phyloP scores from a whole-genome alignment of 2,797 vertebrate species.

The Anguilla marmorata region DNA sequence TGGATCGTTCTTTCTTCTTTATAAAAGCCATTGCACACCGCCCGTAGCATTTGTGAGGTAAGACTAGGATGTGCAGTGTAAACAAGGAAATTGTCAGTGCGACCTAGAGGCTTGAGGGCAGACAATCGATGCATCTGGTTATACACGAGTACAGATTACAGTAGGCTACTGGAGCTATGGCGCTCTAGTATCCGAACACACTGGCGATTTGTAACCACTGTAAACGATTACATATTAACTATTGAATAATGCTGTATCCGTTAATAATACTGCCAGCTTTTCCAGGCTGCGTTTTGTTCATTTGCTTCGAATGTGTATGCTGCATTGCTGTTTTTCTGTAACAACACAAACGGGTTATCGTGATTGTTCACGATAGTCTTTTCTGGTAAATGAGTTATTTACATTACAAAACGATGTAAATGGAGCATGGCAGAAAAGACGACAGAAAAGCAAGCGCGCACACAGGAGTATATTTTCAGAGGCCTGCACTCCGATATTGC shows the following conservation, averaged over 20 bases:
- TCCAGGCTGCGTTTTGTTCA: background rate
- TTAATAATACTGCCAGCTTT: background rate
- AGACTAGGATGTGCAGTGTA: slow-evolving; percentile 29
- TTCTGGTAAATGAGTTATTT: background rate
- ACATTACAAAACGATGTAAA: background rate
- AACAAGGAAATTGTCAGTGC: slow-evolving; percentile 40
- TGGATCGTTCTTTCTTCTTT: slow-evolving; percentile 63
- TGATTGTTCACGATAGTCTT: background rate
- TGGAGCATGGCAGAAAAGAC: background rate
- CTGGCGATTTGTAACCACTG: background rate
- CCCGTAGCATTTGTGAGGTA: slow-evolving; percentile 36
- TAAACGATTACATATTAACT: background rate
- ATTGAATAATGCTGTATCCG: background rate
- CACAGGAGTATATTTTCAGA: background rate
- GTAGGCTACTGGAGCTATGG: background rate
- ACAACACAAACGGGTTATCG: background rate
- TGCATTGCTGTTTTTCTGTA: background rate
- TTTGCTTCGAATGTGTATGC: background rate
- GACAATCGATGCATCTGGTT: background rate
- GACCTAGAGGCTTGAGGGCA: slow-evolving; percentile 18
- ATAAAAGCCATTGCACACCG: slow-evolving; percentile 70
- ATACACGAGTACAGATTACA: background rate
- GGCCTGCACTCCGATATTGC: background rate
- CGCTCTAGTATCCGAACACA: background rate
- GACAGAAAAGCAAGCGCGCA: background rate